A percentile compares a stretch with the other conserved stretches of the same genome.
phyloP scores from a whole-genome alignment of 2,797 vertebrate genomes.

The Menidia menidia region DNA sequence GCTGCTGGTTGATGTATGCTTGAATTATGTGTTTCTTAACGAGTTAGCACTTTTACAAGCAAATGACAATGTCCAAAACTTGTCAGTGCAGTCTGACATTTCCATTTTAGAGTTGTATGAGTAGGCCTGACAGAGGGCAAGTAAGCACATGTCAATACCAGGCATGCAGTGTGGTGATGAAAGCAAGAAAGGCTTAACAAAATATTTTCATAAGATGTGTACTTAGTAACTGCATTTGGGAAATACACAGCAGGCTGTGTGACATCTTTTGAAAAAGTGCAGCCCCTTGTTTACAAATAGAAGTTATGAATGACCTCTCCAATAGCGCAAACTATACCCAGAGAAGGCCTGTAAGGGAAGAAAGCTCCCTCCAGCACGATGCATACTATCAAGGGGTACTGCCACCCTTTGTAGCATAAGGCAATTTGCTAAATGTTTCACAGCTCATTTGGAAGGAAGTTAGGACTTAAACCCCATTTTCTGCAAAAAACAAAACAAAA shows the following conservation, averaged over 20 bases:
- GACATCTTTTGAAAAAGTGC: constrained; percentile 7
- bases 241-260: constrained; percentile 15
- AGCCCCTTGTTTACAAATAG: constrained; percentile 29
- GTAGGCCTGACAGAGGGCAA: constrained; percentile 12
- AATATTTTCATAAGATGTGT: constrained; percentile 47
- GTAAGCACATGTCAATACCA: constrained; percentile 37
- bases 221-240: constrained; percentile 20
- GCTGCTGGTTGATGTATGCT: background rate
- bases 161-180: background rate
- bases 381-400: background rate
- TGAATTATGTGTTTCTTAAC: background rate
- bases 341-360: background rate
- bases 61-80: constrained; percentile 8
- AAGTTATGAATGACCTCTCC: background rate
- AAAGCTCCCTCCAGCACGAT: background rate
- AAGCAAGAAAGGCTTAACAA: constrained; percentile 11
- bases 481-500: background rate
- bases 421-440: background rate
- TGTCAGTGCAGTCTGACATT: background rate
- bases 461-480: background rate
- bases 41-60: background rate
- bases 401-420: no score
- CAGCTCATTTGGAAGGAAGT: background rate
- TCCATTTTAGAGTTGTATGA: constrained; percentile 11
- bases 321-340: background rate